These are phyloP conservation scores for Chrysolina americana DNA, from an alignment of 2,888 invertebrate species.

Conservation along the genomic window DNA sequence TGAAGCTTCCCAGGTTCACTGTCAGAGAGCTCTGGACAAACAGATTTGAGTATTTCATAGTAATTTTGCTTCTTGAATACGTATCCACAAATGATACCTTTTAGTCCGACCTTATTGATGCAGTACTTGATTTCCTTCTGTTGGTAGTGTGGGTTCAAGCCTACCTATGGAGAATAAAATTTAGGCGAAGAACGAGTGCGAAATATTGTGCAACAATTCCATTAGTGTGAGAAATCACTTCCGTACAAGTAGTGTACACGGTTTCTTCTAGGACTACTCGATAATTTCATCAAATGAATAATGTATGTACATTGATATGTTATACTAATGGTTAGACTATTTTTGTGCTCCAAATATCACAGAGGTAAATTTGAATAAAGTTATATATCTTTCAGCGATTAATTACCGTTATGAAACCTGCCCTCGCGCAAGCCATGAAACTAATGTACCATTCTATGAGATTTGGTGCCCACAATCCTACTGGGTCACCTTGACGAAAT, in stretches of 20 bases:
- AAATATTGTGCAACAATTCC: no score
- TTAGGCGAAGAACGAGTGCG: no score
- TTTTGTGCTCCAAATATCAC: no score
- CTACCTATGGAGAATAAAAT: constrained; percentile 62
- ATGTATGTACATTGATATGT: no score
- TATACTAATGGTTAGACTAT: no score
- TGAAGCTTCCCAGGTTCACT: constrained; percentile 70
- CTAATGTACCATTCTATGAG: constrained; percentile 82
- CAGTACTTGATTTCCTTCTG: constrained; percentile 80
- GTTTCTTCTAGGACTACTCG: no score
- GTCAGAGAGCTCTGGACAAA: constrained; percentile 74
- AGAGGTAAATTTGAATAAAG: no score
- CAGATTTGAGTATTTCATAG: constrained; percentile 74
- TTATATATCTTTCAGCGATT: no score
- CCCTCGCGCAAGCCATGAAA: constrained; percentile 80
- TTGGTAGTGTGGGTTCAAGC: constrained; percentile 80
- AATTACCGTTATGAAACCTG: constrained; percentile 80
- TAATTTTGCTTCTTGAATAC: constrained; percentile 77
- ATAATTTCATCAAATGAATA: no score
- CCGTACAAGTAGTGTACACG: no score
- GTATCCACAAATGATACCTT: constrained; percentile 78
- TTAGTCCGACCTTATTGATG: constrained; percentile 79
- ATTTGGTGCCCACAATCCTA: constrained; percentile 89
- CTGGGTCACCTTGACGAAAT: constrained; percentile 78
- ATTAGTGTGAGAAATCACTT: no score